These are phyloP conservation scores for Circaetus cinerascens DNA, from an alignment of 2,113 vertebrate species.

Conservation along the genomic window DNA sequence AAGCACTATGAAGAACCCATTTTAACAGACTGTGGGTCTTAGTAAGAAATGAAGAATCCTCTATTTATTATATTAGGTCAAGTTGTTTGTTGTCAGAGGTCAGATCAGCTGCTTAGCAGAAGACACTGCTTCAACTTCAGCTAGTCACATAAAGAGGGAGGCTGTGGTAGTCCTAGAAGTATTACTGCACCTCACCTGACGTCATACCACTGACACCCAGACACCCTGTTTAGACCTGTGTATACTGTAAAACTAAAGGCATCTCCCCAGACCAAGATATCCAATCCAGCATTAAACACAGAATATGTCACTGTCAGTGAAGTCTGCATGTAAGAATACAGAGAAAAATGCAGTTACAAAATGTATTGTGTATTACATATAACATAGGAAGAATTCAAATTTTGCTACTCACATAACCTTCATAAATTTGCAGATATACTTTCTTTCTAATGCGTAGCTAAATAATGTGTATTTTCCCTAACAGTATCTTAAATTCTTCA, in stretches of 20 bases:
- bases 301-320: neutral
- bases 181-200: neutral
- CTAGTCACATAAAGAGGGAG: neutral
- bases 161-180: neutral
- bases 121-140: neutral
- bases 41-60: neutral
- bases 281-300: neutral
- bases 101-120: neutral
- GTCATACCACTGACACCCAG: neutral
- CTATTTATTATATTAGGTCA: neutral
- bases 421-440: neutral
- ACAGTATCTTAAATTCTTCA: neutral
- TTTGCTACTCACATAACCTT: neutral
- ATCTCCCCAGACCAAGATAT: neutral
- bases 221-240: neutral
- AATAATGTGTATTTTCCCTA: neutral
- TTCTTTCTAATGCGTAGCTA: neutral
- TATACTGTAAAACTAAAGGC: neutral
- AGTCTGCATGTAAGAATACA: neutral
- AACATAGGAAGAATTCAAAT: neutral
- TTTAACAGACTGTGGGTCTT: neutral
- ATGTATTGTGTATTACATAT: accelerated
- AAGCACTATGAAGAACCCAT: neutral
- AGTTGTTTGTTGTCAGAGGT: neutral
- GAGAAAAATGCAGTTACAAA: neutral